Conservation (phyloP, 2,113 vertebrate species). For the Perca schrenkii region DNA sequence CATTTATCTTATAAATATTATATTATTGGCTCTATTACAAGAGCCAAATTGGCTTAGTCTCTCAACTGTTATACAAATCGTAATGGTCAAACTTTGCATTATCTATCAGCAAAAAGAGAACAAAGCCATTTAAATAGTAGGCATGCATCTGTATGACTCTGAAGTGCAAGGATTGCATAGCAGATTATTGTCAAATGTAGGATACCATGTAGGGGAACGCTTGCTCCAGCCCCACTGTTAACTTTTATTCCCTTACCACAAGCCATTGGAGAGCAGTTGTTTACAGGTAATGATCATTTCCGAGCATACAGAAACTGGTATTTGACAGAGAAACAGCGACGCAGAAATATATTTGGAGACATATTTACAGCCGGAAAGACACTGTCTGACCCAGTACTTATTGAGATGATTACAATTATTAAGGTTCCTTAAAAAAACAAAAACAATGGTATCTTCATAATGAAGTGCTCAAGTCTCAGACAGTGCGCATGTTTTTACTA, state of each 20-base stretch:
- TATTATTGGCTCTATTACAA: not conserved
- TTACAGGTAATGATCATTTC: conserved; percentile 67
- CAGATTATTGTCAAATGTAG: conserved; percentile 1
- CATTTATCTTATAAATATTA: not conserved
- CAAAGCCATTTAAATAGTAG: not conserved
- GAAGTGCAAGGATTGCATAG: not conserved
- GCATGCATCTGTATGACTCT: not conserved
- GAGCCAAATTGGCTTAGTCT: conserved; percentile 5
- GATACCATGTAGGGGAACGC: not conserved
- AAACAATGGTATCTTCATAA: conserved; percentile 18
- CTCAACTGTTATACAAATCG: not conserved
- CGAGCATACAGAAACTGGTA: conserved; percentile 39
- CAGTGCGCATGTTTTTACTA: conserved; percentile 15
- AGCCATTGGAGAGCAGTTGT: conserved; percentile 29
- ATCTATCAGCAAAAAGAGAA: not conserved
- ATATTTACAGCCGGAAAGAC: conserved; percentile 50
- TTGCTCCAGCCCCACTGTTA: conserved; percentile 18
- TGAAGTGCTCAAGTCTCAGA: conserved; percentile 20
- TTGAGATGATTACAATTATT: conserved; percentile 58
- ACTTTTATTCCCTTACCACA: conserved; percentile 31
- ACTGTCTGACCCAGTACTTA: conserved; percentile 39
- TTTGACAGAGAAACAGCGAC: conserved; percentile 45
- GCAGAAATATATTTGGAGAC: conserved; percentile 41
- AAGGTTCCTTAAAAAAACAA: conserved; percentile 27
- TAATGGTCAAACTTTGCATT: not conserved